Evolutionary conservation across 1,140 invertebrate genomes (phyloP).

Genomic region (Monomorium pharaonis): DNA sequence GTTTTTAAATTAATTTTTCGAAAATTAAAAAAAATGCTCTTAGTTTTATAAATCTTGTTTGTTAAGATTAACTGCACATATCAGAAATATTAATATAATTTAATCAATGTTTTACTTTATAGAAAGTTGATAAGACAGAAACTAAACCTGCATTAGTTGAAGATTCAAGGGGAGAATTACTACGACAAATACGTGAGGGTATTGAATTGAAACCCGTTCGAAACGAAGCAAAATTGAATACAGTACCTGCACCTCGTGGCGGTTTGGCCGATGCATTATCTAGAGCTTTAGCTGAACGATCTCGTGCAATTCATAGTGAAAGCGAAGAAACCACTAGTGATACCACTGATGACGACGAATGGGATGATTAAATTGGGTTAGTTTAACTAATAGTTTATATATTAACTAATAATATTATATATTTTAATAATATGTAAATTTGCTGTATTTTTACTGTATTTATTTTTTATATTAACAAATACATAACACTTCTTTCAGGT

Average conservation of each 20-base stretch:
- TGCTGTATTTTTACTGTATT: slow-evolving; percentile 16
- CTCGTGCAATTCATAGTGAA: slow-evolving; percentile 89
- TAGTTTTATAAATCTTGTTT: too few species aligned
- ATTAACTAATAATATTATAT: not conserved
- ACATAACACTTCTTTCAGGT: slow-evolving; percentile 58
- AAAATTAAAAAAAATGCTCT: not conserved
- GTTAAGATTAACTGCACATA: too few species aligned
- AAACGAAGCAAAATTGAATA: slow-evolving; percentile 86
- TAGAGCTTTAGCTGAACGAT: slow-evolving; percentile 90
- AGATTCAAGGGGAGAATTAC: slow-evolving; percentile 87
- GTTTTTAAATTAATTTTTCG: not conserved
- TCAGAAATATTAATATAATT: not conserved
- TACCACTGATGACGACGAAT: slow-evolving; percentile 88
- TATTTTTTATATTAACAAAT: slow-evolving; percentile 33
- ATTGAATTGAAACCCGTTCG: slow-evolving; percentile 89
- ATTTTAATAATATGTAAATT: not conserved
- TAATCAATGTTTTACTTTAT: slow-evolving; percentile 53
- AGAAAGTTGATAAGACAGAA: slow-evolving; percentile 86
- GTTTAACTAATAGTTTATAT: not conserved
- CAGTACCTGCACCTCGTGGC: slow-evolving; percentile 79
- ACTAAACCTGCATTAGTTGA: slow-evolving; percentile 77
- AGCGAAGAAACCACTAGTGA: slow-evolving; percentile 87
- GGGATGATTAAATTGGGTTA: slow-evolving; percentile 86
- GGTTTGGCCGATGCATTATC: slow-evolving; percentile 92
- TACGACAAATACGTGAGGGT: slow-evolving; percentile 87